A percentile compares a stretch with the other conserved stretches of the same genome.
phyloP scores from a whole-genome alignment of 2,888 invertebrate genomes.

The Phengaris arion region DNA sequence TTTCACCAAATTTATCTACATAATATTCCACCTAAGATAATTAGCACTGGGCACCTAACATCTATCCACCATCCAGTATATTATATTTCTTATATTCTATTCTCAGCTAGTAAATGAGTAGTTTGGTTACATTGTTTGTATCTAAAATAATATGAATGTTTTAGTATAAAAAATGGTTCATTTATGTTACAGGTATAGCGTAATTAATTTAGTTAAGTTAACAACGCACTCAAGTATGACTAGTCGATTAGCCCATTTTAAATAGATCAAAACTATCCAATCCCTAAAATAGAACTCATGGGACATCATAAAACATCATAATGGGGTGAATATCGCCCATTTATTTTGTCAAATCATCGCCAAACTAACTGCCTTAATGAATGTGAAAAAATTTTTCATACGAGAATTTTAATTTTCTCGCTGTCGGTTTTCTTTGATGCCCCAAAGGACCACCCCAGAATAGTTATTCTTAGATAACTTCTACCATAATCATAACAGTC shows the following conservation, averaged over 20 bases:
- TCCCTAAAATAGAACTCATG: neutral
- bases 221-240: neutral
- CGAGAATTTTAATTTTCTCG: neutral
- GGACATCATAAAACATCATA: neutral
- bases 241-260: neutral
- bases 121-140: no score
- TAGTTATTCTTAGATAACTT: neutral
- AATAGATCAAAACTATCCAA: neutral
- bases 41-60: no score
- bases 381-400: neutral
- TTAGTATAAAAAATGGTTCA: no score
- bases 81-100: no score
- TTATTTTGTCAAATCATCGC: slow-evolving; percentile 15
- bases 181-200: no score
- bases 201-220: no score
- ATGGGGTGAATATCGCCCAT: neutral
- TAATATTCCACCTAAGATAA: no score
- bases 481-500: slow-evolving; percentile 10
- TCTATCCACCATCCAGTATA: no score
- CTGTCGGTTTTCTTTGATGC: neutral
- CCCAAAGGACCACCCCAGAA: neutral
- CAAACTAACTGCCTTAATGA: neutral
- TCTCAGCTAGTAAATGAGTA: no score
- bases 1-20: no score
- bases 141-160: no score